Evolutionary conservation across 2,888 invertebrate genomes (phyloP).

Genomic region (Aplocera efformata): DNA sequence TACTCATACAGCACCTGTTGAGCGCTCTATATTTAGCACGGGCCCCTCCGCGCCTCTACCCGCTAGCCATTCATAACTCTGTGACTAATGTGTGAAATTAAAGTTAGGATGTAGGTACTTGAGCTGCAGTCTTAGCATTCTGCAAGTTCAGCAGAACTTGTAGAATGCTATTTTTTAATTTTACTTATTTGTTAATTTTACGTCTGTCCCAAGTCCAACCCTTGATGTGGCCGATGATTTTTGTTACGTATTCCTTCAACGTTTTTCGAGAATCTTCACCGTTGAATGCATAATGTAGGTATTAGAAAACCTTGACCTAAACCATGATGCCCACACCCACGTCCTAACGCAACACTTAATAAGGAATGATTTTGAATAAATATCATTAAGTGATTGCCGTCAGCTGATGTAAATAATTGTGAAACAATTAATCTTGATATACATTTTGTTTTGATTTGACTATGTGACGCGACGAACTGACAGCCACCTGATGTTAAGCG

Average conservation of each 20-base stretch:
- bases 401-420: constrained; percentile 22
- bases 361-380: constrained; percentile 42
- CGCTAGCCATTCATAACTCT: constrained; percentile 65
- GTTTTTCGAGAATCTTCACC: constrained; percentile 19
- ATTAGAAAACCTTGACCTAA: constrained; percentile 44
- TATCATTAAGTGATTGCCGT: constrained; percentile 29
- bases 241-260: constrained; percentile 16
- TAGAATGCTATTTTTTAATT: too few species aligned
- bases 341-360: constrained; percentile 40
- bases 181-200: too few species aligned
- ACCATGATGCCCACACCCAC: constrained; percentile 47
- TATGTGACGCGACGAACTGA: too few species aligned
- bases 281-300: constrained; percentile 22
- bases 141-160: neutral
- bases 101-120: constrained; percentile 25
- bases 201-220: too few species aligned
- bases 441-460: too few species aligned
- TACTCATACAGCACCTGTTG: constrained; percentile 66
- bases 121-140: constrained; percentile 1
- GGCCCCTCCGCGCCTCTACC: constrained; percentile 36
- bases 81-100: constrained; percentile 71
- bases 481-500: too few species aligned
- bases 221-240: neutral
- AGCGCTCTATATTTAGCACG: constrained; percentile 63
- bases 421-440: constrained; percentile 23